phyloP scores from a whole-genome alignment of 2,113 vertebrate species.

The Nansenia antarctica region DNA sequence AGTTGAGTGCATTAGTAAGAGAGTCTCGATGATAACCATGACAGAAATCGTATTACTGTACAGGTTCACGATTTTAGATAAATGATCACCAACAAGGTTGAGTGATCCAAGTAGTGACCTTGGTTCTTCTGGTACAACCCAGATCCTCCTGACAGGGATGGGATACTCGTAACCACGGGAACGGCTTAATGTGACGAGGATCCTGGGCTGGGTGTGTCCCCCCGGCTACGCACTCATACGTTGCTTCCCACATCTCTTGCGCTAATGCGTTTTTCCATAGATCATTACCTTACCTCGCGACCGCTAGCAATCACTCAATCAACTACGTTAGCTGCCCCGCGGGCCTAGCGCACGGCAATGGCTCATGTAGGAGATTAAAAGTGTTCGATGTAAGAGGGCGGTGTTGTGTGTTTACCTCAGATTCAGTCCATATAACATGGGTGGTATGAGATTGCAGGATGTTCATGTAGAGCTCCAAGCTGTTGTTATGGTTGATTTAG shows the following conservation, averaged over 20 bases:
- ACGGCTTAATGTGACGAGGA: constrained; percentile 37
- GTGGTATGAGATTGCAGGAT: constrained; percentile 34
- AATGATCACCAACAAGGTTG: constrained; percentile 17
- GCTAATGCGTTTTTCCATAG: constrained; percentile 67
- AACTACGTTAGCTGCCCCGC: constrained; percentile 41
- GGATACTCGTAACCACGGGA: constrained; percentile 8
- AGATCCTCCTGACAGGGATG: neutral
- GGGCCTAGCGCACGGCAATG: constrained; percentile 35
- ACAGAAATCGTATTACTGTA: constrained; percentile 65
- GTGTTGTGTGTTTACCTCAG: constrained; percentile 52
- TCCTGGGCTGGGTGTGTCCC: constrained; percentile 57
- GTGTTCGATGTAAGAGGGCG: constrained; percentile 40
- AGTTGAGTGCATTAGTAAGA: constrained; percentile 59
- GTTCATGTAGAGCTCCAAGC: neutral
- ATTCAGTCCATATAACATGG: constrained; percentile 49
- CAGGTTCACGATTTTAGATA: constrained; percentile 28
- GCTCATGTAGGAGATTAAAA: constrained; percentile 27
- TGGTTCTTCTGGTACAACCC: constrained; percentile 4
- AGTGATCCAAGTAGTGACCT: constrained; percentile 35
- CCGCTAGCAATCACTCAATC: constrained; percentile 64
- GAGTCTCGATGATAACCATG: constrained; percentile 56
- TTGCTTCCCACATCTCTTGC: neutral
- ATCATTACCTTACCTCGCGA: constrained; percentile 61
- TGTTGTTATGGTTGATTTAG: neutral
- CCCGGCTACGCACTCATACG: constrained; percentile 22